Conservation (phyloP, 2,113 vertebrate species). For the Sigmodon hispidus region DNA sequence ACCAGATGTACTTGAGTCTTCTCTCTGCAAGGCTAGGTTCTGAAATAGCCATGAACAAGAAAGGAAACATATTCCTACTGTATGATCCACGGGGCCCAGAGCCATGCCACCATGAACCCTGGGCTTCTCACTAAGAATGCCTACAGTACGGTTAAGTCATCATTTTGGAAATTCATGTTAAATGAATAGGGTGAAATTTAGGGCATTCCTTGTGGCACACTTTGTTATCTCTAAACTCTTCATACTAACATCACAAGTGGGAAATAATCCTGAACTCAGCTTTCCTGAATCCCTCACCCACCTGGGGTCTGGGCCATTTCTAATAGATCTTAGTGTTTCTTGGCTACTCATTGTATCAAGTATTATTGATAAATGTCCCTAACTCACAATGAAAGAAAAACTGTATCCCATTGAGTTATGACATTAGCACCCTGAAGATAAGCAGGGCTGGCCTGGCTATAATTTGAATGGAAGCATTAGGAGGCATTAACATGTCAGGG, state of each 20-base stretch:
- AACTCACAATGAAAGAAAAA: constrained; percentile 39
- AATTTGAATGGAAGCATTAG: neutral
- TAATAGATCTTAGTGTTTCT: neutral
- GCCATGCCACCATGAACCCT: no score
- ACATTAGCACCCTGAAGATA: neutral
- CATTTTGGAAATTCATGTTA: constrained; percentile 12
- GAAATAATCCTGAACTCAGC: neutral
- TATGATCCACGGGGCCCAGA: no score
- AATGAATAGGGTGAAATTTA: neutral
- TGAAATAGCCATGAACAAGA: neutral
- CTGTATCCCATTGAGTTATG: neutral
- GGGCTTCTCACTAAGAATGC: neutral
- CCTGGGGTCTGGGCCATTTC: neutral
- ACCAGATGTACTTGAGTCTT: neutral
- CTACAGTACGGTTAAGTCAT: neutral
- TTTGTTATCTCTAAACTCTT: neutral
- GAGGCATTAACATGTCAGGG: neutral
- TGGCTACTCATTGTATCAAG: neutral
- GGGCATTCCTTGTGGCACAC: no score
- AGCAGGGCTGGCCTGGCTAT: neutral
- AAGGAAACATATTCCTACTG: neutral
- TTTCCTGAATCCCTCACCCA: neutral
- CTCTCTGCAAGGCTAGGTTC: neutral
- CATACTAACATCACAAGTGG: neutral
- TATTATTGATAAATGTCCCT: neutral